These are phyloP conservation scores for Aphidius ervi DNA, from an alignment of 1,140 invertebrate genomes.

Conservation along the genomic window DNA sequence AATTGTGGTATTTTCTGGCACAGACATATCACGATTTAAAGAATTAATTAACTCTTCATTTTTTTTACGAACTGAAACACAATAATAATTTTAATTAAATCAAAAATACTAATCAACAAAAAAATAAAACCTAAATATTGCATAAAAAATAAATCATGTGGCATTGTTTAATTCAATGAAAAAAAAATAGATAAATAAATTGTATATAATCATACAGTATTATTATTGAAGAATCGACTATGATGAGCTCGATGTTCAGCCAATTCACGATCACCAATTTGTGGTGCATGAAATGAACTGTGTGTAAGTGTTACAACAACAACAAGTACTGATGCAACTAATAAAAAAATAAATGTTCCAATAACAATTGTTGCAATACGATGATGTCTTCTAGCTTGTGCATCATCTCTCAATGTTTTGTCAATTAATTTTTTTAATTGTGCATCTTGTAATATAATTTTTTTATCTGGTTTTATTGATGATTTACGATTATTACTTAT, in stretches of 20 bases:
- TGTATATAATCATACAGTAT: constrained; percentile 17
- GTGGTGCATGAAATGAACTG: constrained; percentile 51
- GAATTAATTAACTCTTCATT: constrained; percentile 54
- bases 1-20: constrained; percentile 37
- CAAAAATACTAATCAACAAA: neutral
- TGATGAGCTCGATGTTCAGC: constrained; percentile 39
- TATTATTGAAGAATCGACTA: constrained; percentile 30
- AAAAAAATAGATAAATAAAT: neutral
- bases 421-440: constrained; percentile 30
- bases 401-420: constrained; percentile 42
- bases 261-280: constrained; percentile 36
- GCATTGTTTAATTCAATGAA: too few species aligned
- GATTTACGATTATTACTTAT: constrained; percentile 33
- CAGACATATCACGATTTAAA: constrained; percentile 41
- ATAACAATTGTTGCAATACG: constrained; percentile 63
- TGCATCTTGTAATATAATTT: constrained; percentile 47
- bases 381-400: constrained; percentile 58
- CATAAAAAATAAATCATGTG: too few species aligned
- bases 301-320: constrained; percentile 71
- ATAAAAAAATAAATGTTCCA: constrained; percentile 64
- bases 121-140: too few species aligned
- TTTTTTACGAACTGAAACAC: constrained; percentile 51
- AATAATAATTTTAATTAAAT: constrained; percentile 4
- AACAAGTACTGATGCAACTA: constrained; percentile 63
- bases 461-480: constrained; percentile 47